A percentile compares a stretch with the other conserved stretches of the same genome.
phyloP scores from a whole-genome alignment of 2,888 invertebrate genomes.

The Netelia inedita region DNA sequence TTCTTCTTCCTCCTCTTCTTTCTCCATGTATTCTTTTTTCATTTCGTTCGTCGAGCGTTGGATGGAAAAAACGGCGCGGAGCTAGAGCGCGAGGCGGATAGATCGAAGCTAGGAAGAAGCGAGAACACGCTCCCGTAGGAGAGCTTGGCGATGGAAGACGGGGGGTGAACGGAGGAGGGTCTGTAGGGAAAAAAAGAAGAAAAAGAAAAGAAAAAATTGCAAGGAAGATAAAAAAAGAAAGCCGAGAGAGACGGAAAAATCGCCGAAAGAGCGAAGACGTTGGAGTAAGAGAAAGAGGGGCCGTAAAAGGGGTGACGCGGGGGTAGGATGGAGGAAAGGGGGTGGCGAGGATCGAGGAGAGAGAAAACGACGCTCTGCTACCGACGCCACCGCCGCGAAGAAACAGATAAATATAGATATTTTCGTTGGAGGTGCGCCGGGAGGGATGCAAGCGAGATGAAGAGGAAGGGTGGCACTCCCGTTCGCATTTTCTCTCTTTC shows the following conservation, averaged over 20 bases:
- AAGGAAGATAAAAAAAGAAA: conserved; percentile 36
- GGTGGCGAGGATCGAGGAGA: conserved; percentile 63
- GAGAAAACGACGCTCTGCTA: conserved; percentile 54
- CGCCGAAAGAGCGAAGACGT: conserved; percentile 63
- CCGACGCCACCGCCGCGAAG: conserved; percentile 77
- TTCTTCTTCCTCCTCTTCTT: conserved; percentile 18
- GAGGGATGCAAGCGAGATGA: conserved; percentile 73
- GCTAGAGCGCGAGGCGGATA: conserved; percentile 69
- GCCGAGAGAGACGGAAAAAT: conserved; percentile 55
- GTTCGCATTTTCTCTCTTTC: conserved; percentile 42
- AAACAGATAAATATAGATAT: conserved; percentile 84
- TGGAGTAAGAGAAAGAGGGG: conserved; percentile 38
- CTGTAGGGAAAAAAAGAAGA: conserved; percentile 49
- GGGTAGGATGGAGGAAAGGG: too few relatives aligned
- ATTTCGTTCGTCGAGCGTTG: conserved; percentile 51
- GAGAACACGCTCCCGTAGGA: conserved; percentile 65
- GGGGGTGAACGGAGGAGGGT: conserved; percentile 43
- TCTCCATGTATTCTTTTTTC: conserved; percentile 47
- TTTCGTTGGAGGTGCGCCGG: conserved; percentile 75
- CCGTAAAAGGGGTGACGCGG: conserved; percentile 41
- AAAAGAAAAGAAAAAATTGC: conserved; percentile 57
- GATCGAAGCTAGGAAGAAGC: conserved; percentile 68
- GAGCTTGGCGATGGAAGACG: conserved; percentile 43
- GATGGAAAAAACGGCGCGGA: conserved; percentile 62
- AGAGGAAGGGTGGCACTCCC: conserved; percentile 63